These are phyloP conservation scores for Melanchra persicariae DNA, from an alignment of 2,888 invertebrate genomes.

Conservation along the genomic window DNA sequence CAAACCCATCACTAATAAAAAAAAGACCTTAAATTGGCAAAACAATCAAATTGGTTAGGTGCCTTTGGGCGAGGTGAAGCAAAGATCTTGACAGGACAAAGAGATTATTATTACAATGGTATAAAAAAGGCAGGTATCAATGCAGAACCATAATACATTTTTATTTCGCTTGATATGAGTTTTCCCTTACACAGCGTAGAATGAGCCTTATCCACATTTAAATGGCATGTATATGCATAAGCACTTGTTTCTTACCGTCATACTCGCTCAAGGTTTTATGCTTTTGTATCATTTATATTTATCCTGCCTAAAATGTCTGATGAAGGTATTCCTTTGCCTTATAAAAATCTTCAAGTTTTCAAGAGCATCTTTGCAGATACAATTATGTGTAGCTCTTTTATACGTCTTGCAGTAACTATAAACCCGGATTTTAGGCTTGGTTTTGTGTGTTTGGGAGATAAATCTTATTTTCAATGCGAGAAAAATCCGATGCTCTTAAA, in stretches of 20 bases:
- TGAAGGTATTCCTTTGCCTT: constrained; percentile 12
- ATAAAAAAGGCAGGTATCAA: background rate
- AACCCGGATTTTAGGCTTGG: constrained; percentile 9
- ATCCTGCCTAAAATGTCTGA: constrained; percentile 27
- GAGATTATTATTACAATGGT: background rate
- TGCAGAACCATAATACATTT: background rate
- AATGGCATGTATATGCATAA: constrained; percentile 35
- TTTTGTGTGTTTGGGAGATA: background rate
- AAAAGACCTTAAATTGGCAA: no score
- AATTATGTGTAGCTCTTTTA: background rate
- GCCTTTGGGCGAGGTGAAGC: no score
- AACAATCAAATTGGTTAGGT: no score
- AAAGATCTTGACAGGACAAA: no score
- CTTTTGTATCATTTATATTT: constrained; percentile 40
- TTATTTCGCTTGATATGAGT: background rate
- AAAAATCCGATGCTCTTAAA: background rate
- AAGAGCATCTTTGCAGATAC: background rate
- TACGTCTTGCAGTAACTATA: constrained; percentile 6
- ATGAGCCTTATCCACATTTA: constrained; percentile 35
- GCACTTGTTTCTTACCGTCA: constrained; percentile 24
- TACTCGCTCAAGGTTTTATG: constrained; percentile 16
- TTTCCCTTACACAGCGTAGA: background rate
- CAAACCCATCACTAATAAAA: no score
- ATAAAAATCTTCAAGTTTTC: constrained; percentile 10
- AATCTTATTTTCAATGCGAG: constrained; percentile 12